phyloP scores from a whole-genome alignment of 2,888 invertebrate species.

The Drosophila planitibia region DNA sequence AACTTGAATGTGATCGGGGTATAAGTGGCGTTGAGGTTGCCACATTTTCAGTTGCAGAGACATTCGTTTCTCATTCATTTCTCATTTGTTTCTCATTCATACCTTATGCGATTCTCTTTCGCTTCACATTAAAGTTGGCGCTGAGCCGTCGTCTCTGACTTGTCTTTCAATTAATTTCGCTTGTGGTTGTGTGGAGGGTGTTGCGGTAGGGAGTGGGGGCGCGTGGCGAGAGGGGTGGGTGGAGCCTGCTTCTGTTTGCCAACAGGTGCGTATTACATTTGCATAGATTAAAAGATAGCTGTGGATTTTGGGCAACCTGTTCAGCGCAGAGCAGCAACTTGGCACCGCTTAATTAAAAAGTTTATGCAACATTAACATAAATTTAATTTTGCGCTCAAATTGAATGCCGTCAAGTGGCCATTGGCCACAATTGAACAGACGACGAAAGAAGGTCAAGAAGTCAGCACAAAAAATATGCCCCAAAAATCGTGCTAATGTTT shows the following conservation, averaged over 20 bases:
- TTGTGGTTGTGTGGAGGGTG: background rate
- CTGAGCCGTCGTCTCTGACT: conserved; percentile 15
- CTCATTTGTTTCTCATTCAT: background rate
- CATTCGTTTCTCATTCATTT: conserved; percentile 36
- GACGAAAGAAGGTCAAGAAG: conserved; percentile 20
- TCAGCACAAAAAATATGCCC: conserved; percentile 12
- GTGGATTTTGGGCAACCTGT: conserved; percentile 28
- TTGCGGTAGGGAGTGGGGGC: too few species aligned
- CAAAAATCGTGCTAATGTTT: conserved; percentile 3
- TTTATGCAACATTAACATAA: conserved; percentile 74
- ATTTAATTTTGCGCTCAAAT: conserved; percentile 59
- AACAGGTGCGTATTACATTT: conserved; percentile 74
- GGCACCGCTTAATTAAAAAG: conserved; percentile 70
- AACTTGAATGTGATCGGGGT: background rate
- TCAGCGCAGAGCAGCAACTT: conserved; percentile 26
- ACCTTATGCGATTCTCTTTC: background rate
- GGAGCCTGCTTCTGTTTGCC: conserved; percentile 20
- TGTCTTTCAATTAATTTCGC: conserved; percentile 57
- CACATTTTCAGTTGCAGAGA: conserved; percentile 21
- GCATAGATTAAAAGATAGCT: conserved; percentile 67
- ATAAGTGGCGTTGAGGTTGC: conserved; percentile 9
- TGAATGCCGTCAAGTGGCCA: conserved; percentile 27
- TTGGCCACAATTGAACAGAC: conserved; percentile 37
- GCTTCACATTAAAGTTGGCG: conserved; percentile 59
- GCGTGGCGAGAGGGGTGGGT: too few species aligned